Evolutionary conservation across 2,888 invertebrate genomes (phyloP).

Genomic region (Erebia ligea): DNA sequence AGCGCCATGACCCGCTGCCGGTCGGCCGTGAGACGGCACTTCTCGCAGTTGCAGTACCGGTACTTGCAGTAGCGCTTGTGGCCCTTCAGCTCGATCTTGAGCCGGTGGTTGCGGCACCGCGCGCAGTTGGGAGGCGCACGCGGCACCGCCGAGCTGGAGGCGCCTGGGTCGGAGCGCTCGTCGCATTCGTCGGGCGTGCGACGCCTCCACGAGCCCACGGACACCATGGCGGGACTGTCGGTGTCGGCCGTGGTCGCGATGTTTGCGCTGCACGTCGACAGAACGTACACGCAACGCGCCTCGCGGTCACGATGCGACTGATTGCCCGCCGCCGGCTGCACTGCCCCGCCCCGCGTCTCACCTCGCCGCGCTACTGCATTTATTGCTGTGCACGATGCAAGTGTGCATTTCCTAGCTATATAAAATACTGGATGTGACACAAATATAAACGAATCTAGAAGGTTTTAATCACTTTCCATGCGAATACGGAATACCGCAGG

Average conservation of each 20-base stretch:
- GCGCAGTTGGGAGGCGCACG: conserved; percentile 96
- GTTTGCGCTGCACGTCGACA: conserved; percentile 44
- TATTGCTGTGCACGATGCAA: conserved; percentile 69
- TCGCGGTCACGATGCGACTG: conserved; percentile 76
- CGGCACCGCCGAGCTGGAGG: conserved; percentile 84
- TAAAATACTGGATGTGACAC: conserved; percentile 30
- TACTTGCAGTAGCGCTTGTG: conserved; percentile 96
- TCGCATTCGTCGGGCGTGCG: conserved; percentile 77
- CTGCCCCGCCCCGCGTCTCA: conserved; percentile 60
- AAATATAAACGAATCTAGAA: conserved; percentile 11
- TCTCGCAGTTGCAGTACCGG: conserved; percentile 89
- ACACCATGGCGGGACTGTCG: conserved; percentile 68
- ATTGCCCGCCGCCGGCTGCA: conserved; percentile 53
- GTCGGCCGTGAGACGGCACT: conserved; percentile 93
- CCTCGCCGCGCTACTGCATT: conserved; percentile 66
- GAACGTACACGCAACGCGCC: conserved; percentile 63
- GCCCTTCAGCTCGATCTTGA: conserved; percentile 93
- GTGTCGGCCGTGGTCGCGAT: conserved; percentile 69
- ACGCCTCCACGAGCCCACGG: conserved; percentile 77
- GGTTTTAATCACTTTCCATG: conserved; percentile 23
- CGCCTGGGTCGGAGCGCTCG: conserved; percentile 75
- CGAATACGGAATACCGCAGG: conserved; percentile 5
- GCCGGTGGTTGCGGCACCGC: conserved; percentile 95
- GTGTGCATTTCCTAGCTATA: conserved; percentile 41
- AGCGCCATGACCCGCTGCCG: conserved; percentile 94